Evolutionary conservation across 2,888 invertebrate genomes (phyloP).

Genomic region (Epistrophe grossulariae): DNA sequence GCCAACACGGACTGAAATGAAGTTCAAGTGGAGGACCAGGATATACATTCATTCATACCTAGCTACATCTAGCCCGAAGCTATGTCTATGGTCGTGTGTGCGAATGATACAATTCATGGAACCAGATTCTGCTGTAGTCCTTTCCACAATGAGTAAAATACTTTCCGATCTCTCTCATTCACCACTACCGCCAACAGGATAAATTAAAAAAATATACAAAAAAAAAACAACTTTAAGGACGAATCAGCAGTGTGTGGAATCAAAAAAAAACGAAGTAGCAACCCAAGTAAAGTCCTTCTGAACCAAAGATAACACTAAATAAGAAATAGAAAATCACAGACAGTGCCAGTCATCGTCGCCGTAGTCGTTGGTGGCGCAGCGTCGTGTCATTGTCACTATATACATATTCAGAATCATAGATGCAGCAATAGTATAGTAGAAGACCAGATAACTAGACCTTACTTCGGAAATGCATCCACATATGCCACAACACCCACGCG

Average conservation of each 20-base stretch:
- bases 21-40: slow-evolving; percentile 71
- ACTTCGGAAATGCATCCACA: slow-evolving; percentile 69
- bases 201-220: slow-evolving; percentile 61
- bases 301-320: slow-evolving; percentile 75
- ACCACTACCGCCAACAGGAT: slow-evolving; percentile 59
- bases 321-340: slow-evolving; percentile 75
- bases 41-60: background rate
- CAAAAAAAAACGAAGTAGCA: slow-evolving; percentile 37
- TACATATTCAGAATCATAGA: slow-evolving; percentile 18
- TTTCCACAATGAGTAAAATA: slow-evolving; percentile 36
- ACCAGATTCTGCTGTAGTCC: slow-evolving; percentile 1
- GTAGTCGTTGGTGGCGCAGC: slow-evolving; percentile 2
- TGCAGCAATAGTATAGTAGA: slow-evolving; percentile 38
- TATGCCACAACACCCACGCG: slow-evolving; percentile 60
- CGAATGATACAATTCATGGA: slow-evolving; percentile 62
- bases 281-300: slow-evolving; percentile 29
- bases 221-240: slow-evolving; percentile 48
- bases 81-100: slow-evolving; percentile 69
- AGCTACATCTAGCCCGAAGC: slow-evolving; percentile 55
- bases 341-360: slow-evolving; percentile 56
- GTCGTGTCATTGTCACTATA: slow-evolving; percentile 29
- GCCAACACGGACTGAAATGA: slow-evolving; percentile 73
- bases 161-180: slow-evolving; percentile 66
- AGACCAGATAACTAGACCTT: slow-evolving; percentile 14
- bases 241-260: slow-evolving; percentile 48